Evolutionary conservation across 2,888 invertebrate species (phyloP).

Genomic region (Diarsia dahlii): DNA sequence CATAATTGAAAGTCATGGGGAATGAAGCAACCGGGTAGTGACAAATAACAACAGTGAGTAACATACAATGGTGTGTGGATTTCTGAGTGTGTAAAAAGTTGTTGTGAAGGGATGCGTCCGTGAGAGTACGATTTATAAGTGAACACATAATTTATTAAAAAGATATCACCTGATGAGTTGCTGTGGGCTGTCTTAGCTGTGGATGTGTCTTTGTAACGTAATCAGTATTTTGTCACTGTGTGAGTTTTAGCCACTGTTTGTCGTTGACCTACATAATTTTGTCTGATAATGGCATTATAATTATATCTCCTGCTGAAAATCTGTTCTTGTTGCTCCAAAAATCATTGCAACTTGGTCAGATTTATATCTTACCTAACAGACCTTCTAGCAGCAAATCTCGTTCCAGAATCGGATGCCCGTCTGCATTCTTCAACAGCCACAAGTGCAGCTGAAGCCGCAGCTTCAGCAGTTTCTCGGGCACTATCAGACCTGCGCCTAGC

Average conservation of each 20-base stretch:
- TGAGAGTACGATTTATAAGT: not conserved
- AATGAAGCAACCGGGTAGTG: not conserved
- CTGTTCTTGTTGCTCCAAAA: not conserved
- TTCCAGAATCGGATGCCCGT: slow-evolving; percentile 83
- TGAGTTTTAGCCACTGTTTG: not conserved
- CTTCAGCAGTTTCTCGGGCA: slow-evolving; percentile 72
- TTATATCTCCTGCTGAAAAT: not conserved
- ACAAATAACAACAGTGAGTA: not conserved
- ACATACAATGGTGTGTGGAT: not conserved
- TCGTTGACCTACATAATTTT: no score
- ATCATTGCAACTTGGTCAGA: not conserved
- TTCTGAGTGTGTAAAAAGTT: not conserved
- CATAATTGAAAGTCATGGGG: not conserved
- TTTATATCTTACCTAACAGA: slow-evolving; percentile 81
- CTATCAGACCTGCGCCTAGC: slow-evolving; percentile 83
- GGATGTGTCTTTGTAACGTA: not conserved
- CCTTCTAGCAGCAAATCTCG: slow-evolving; percentile 79
- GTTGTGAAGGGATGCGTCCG: not conserved
- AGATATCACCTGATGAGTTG: slow-evolving; percentile 20
- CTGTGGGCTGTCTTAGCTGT: not conserved
- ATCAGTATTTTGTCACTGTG: not conserved
- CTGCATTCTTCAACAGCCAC: slow-evolving; percentile 75
- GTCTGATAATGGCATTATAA: no score
- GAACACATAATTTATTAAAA: not conserved
- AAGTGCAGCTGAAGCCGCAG: slow-evolving; percentile 58